Evolutionary conservation across 2,113 vertebrate genomes (phyloP).

Genomic region (Calypte anna): DNA sequence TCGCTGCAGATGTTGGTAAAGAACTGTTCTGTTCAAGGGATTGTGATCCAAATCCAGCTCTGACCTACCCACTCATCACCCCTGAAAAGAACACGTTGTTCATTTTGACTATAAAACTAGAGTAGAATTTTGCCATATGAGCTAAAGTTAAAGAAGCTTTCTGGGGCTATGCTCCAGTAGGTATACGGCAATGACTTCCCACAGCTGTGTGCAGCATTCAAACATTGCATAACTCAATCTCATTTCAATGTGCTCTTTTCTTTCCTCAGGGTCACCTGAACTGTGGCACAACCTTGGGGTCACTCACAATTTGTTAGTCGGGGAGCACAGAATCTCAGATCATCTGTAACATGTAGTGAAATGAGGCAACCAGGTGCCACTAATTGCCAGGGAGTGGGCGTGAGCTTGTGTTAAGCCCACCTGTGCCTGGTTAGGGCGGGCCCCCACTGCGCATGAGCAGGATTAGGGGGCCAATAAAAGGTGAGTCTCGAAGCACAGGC

Average conservation of each 20-base stretch:
- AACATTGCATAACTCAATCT: background rate
- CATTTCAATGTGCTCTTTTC: background rate
- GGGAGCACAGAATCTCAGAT: background rate
- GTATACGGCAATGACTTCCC: background rate
- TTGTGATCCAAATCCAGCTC: background rate
- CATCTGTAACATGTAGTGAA: background rate
- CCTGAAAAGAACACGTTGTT: background rate
- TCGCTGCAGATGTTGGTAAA: background rate
- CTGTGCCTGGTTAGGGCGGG: no score
- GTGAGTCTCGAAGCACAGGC: no score
- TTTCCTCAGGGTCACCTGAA: rapidly evolving
- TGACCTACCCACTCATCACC: background rate
- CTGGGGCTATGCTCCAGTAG: background rate
- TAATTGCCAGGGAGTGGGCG: no score
- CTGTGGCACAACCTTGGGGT: background rate
- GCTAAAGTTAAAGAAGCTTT: background rate
- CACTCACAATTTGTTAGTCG: background rate
- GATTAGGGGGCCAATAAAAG: no score
- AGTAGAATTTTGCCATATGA: background rate
- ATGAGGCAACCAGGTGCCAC: no score
- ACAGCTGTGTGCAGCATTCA: background rate
- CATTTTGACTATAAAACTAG: background rate
- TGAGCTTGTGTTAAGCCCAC: no score
- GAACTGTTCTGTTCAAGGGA: background rate
- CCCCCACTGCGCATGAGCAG: no score